A percentile compares a stretch with the other conserved stretches of the same genome.
Evolutionary conservation across 2,888 invertebrate genomes (phyloP).

Genomic region (Mythimna ferrago): DNA sequence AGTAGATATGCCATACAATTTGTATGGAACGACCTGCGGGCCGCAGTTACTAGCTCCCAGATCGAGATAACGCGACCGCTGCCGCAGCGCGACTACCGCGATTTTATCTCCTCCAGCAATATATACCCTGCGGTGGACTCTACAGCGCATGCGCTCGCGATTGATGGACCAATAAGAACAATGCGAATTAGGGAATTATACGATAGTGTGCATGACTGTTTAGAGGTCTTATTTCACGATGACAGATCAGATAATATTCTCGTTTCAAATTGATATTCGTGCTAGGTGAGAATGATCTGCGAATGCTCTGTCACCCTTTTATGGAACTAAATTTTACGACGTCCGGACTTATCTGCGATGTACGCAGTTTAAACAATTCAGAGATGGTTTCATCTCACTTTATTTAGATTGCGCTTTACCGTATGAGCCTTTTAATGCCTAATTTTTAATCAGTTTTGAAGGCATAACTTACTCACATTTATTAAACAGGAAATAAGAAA

Average conservation of each 20-base stretch:
- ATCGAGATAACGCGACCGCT: conserved; percentile 86
- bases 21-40: conserved; percentile 88
- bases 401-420: conserved; percentile 23
- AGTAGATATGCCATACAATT: conserved; percentile 89
- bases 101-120: conserved; percentile 83
- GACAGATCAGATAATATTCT: conserved; percentile 62
- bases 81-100: conserved; percentile 81
- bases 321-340: conserved; percentile 52
- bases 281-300: conserved; percentile 62
- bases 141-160: conserved; percentile 80
- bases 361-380: conserved; percentile 41
- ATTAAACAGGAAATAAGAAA: conserved; percentile 54
- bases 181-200: conserved; percentile 78
- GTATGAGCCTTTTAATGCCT: conserved; percentile 23
- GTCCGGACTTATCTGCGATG: conserved; percentile 38
- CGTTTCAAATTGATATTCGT: conserved; percentile 59
- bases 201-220: conserved; percentile 62
- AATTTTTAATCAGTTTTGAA: conserved; percentile 48
- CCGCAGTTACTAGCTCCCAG: conserved; percentile 80
- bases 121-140: conserved; percentile 78
- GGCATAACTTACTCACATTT: conserved; percentile 35
- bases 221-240: conserved; percentile 65
- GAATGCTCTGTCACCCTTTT: conserved; percentile 55
- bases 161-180: conserved; percentile 88
- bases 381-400: conserved; percentile 34